phyloP scores from a whole-genome alignment of 2,888 invertebrate genomes.

The Ennomos fuscantarius region DNA sequence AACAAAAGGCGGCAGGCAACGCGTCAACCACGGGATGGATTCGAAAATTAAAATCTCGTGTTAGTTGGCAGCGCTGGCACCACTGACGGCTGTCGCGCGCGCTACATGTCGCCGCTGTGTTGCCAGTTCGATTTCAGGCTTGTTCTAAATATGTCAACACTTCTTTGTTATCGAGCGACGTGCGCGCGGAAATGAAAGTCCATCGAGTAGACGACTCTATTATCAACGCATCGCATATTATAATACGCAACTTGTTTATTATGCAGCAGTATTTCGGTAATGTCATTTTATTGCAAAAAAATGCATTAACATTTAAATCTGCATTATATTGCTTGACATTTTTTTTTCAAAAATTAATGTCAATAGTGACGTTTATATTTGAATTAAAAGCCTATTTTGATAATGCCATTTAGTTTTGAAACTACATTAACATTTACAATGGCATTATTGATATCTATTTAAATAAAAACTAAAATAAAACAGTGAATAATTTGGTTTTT shows the following conservation, averaged over 20 bases:
- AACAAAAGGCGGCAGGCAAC: slow-evolving; percentile 67
- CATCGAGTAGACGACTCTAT: slow-evolving; percentile 74
- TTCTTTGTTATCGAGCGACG: slow-evolving; percentile 82
- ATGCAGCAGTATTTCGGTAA: slow-evolving; percentile 41
- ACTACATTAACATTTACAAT: slow-evolving; percentile 6
- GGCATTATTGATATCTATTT: no score
- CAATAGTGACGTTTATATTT: no score
- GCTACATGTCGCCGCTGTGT: slow-evolving; percentile 49
- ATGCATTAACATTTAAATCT: slow-evolving; percentile 5
- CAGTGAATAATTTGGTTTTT: no score
- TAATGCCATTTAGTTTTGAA: slow-evolving; percentile 43
- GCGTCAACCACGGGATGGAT: slow-evolving; percentile 72
- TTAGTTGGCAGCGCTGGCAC: slow-evolving; percentile 65
- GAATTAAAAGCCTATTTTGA: background rate
- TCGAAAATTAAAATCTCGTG: slow-evolving; percentile 83
- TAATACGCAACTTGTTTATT: slow-evolving; percentile 49
- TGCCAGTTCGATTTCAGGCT: slow-evolving; percentile 82
- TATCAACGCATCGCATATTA: slow-evolving; percentile 76
- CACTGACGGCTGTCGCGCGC: slow-evolving; percentile 75
- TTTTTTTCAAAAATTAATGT: no score
- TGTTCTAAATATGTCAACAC: slow-evolving; percentile 85
- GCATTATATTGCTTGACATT: no score
- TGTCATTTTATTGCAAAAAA: slow-evolving; percentile 33
- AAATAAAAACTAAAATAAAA: no score
- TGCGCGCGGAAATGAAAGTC: slow-evolving; percentile 83